Evolutionary conservation across 2,113 vertebrate species (phyloP).

Genomic region (Ramphastos sulfuratus): DNA sequence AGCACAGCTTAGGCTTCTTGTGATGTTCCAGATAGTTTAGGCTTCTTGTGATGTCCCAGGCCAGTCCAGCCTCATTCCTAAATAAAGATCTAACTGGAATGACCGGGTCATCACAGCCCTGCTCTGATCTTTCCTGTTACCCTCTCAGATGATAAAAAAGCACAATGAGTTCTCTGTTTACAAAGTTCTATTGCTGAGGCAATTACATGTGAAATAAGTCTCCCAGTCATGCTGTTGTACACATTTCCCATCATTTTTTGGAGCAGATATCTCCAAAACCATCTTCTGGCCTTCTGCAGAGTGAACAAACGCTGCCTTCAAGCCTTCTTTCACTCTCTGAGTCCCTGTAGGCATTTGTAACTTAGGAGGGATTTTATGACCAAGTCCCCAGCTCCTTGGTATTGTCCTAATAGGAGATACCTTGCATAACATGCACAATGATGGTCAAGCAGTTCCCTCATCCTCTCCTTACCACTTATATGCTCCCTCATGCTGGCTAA

Average conservation of each 20-base stretch:
- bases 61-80: neutral
- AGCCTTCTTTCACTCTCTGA: neutral
- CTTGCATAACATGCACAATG: rapidly evolving
- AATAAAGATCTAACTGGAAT: neutral
- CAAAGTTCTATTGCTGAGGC: neutral
- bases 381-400: neutral
- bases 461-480: neutral
- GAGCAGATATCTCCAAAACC: neutral
- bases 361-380: neutral
- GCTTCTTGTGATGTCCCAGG: neutral
- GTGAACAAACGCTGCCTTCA: neutral
- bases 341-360: neutral
- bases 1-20: neutral
- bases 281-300: neutral
- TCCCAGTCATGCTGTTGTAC: neutral
- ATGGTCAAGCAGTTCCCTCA: neutral
- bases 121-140: neutral
- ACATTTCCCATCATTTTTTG: neutral
- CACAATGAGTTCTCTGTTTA: conserved; percentile 31
- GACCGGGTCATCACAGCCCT: neutral
- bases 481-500: neutral
- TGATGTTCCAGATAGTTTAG: neutral
- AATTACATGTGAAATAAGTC: neutral
- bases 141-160: neutral
- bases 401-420: neutral